Evolutionary conservation across 2,113 vertebrate species (phyloP).

Genomic region (Dipodomys stephensi): DNA sequence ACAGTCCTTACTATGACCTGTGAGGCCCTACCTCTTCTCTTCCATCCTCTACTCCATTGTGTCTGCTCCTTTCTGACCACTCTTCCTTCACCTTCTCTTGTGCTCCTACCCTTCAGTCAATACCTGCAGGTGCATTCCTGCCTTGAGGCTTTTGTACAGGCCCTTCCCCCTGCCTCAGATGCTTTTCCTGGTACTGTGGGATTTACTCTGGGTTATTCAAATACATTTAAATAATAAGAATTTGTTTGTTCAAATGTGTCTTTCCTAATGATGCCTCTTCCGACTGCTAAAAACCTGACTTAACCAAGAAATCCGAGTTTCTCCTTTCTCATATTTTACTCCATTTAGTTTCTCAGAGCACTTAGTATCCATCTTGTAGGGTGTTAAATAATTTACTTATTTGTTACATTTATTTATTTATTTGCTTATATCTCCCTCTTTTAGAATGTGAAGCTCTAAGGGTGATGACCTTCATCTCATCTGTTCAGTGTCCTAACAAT

Average conservation of each 20-base stretch:
- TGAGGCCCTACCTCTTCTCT: rapidly evolving
- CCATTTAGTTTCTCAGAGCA: neutral
- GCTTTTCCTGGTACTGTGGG: rapidly evolving
- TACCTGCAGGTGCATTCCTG: no score
- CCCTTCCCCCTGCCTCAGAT: neutral
- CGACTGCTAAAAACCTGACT: neutral
- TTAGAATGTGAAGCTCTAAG: neutral
- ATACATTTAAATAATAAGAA: no score
- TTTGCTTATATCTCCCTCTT: neutral
- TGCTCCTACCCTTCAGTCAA: neutral
- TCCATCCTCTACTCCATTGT: neutral
- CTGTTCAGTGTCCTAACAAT: neutral
- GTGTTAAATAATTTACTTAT: neutral
- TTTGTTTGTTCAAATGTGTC: neutral
- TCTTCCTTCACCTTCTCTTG: neutral
- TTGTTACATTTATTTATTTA: neutral
- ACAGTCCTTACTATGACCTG: neutral
- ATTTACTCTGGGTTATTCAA: neutral
- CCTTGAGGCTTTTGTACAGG: neutral
- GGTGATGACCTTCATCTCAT: neutral
- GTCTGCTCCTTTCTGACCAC: no score
- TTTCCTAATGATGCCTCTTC: neutral
- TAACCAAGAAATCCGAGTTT: neutral
- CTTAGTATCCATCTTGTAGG: neutral
- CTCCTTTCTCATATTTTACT: neutral